Conservation (phyloP, 2,113 vertebrate genomes). For the Esox niger region DNA sequence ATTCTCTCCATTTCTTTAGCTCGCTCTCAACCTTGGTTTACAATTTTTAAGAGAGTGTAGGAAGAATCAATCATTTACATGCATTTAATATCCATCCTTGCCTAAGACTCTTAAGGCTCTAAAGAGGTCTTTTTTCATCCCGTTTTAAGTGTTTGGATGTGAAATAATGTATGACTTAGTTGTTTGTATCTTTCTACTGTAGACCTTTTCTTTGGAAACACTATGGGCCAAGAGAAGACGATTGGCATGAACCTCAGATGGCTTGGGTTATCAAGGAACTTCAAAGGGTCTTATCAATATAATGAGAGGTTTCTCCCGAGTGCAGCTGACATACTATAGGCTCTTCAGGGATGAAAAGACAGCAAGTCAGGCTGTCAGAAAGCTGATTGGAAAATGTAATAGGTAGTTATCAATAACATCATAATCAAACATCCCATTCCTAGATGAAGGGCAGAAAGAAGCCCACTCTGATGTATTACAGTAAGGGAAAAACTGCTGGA, state of each 20-base stretch:
- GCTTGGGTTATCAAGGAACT: constrained; percentile 29
- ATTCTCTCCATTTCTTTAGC: too few relatives aligned
- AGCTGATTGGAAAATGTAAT: too few relatives aligned
- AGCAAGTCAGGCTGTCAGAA: too few relatives aligned
- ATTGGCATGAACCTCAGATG: constrained; percentile 54
- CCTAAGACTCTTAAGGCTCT: not conserved
- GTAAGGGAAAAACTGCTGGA: too few relatives aligned
- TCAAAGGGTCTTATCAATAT: constrained; percentile 33
- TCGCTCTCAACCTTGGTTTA: not conserved
- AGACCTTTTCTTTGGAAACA: too few relatives aligned
- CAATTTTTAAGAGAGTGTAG: not conserved
- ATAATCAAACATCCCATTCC: too few relatives aligned
- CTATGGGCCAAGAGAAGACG: not conserved
- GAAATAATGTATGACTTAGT: constrained; percentile 59
- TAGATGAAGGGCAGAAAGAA: too few relatives aligned
- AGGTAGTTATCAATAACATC: too few relatives aligned
- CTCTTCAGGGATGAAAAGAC: constrained; percentile 15
- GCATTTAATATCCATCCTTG: constrained; percentile 30
- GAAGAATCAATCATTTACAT: constrained; percentile 32
- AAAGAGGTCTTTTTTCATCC: constrained; percentile 25
- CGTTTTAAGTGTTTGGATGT: constrained; percentile 34
- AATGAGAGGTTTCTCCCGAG: constrained; percentile 42
- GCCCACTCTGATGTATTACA: too few relatives aligned
- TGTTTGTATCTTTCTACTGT: too few relatives aligned
- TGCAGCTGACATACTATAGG: not conserved